Conservation (phyloP, 2,888 invertebrate genomes). For the Onthophagus sagittarius region DNA sequence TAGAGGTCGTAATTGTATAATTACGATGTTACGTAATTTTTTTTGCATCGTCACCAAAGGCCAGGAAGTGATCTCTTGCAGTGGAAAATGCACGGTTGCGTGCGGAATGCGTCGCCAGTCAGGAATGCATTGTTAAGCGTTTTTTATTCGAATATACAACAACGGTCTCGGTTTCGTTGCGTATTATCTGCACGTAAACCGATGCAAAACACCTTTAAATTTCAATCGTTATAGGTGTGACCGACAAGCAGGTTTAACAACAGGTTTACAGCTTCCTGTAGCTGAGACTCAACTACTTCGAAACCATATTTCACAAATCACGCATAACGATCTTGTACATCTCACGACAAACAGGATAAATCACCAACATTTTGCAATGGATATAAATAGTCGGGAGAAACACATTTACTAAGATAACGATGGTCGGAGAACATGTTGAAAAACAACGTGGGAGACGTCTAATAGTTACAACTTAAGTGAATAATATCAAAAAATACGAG, state of each 20-base stretch:
- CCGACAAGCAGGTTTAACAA: no score
- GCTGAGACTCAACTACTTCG: not conserved
- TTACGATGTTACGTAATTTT: not conserved
- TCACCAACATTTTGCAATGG: not conserved
- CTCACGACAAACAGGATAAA: not conserved
- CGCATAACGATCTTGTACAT: not conserved
- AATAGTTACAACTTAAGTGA: not conserved
- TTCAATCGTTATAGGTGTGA: not conserved
- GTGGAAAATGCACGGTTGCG: not conserved
- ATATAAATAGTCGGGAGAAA: not conserved
- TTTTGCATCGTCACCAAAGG: not conserved
- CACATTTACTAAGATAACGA: not conserved
- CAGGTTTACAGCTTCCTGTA: no score
- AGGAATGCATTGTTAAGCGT: not conserved
- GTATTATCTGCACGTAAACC: not conserved
- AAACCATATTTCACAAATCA: not conserved
- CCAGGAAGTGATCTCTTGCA: not conserved
- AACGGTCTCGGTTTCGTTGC: not conserved
- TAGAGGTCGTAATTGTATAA: not conserved
- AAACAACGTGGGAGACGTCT: not conserved
- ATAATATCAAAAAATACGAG: not conserved
- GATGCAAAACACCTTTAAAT: not conserved
- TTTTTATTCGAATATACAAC: not conserved
- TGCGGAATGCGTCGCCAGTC: not conserved
- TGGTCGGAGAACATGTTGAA: not conserved